Conservation (phyloP, 2,888 invertebrate species). For the Philaethria dido region DNA sequence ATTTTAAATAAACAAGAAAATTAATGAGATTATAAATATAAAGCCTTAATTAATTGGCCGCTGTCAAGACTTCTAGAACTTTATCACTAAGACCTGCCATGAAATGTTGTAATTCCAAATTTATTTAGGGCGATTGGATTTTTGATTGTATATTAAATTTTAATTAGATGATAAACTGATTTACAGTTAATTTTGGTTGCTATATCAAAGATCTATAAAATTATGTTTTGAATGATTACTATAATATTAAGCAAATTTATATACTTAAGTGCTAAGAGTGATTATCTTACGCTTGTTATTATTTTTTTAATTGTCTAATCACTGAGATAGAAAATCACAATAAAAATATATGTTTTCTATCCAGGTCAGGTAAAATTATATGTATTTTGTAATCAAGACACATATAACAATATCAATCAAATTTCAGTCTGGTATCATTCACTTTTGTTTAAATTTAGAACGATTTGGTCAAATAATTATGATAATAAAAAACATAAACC, state of each 20-base stretch:
- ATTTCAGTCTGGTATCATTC: not conserved
- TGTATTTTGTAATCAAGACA: too few species aligned
- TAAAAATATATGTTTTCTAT: too few species aligned
- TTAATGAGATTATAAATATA: slow-evolving; percentile 39
- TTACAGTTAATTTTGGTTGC: not conserved
- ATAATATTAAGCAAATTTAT: too few species aligned
- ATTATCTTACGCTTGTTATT: too few species aligned
- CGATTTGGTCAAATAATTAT: too few species aligned
- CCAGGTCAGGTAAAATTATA: too few species aligned
- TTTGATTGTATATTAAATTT: slow-evolving; percentile 7
- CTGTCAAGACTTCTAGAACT: slow-evolving; percentile 12
- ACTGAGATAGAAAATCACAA: too few species aligned
- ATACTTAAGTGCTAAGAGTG: too few species aligned
- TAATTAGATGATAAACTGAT: not conserved
- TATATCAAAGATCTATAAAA: too few species aligned
- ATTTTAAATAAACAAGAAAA: slow-evolving; percentile 36
- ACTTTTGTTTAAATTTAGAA: not conserved
- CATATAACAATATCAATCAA: not conserved
- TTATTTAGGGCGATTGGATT: slow-evolving; percentile 12
- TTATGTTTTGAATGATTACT: too few species aligned
- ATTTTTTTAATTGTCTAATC: too few species aligned
- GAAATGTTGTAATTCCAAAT: slow-evolving; percentile 14
- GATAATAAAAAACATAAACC: not conserved
- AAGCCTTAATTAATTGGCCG: slow-evolving; percentile 8
- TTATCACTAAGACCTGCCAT: slow-evolving; percentile 14